Evolutionary conservation across 2,888 invertebrate species (phyloP).

Genomic region (Cremastobaeus sp.): DNA sequence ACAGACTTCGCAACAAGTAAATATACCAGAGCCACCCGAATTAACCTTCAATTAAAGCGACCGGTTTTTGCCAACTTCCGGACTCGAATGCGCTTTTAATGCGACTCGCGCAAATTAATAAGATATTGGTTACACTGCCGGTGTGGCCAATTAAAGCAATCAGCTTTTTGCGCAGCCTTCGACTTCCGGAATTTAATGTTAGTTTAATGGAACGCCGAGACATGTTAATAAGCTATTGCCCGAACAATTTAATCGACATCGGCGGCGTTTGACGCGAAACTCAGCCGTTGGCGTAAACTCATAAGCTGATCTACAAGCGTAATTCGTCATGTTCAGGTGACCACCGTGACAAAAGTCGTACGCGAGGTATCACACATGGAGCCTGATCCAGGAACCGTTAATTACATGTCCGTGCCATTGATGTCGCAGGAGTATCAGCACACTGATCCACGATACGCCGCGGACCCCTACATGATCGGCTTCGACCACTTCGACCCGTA

Average conservation of each 20-base stretch:
- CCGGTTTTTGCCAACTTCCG: no score
- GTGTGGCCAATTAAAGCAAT: neutral
- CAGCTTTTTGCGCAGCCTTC: neutral
- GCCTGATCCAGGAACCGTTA: conserved; percentile 79
- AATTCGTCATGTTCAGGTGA: conserved; percentile 80
- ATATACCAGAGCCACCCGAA: conserved; percentile 32
- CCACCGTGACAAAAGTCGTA: conserved; percentile 85
- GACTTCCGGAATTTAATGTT: no score
- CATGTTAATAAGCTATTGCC: no score
- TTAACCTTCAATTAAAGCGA: neutral
- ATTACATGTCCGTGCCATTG: conserved; percentile 77
- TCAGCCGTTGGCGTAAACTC: no score
- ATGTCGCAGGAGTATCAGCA: conserved; percentile 77
- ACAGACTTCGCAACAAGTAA: conserved; percentile 83
- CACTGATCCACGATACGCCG: conserved; percentile 73
- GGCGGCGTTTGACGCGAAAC: no score
- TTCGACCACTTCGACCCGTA: conserved; percentile 79
- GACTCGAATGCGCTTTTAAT: no score
- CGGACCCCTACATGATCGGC: conserved; percentile 78
- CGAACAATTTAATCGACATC: no score
- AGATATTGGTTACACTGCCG: neutral
- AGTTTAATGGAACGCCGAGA: no score
- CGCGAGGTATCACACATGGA: conserved; percentile 82
- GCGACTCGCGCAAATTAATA: no score
- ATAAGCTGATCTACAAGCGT: conserved; percentile 32